Base-by-base conservation (phyloP, 2,797 vertebrate genomes). In the Saguinus oedipus region DNA sequence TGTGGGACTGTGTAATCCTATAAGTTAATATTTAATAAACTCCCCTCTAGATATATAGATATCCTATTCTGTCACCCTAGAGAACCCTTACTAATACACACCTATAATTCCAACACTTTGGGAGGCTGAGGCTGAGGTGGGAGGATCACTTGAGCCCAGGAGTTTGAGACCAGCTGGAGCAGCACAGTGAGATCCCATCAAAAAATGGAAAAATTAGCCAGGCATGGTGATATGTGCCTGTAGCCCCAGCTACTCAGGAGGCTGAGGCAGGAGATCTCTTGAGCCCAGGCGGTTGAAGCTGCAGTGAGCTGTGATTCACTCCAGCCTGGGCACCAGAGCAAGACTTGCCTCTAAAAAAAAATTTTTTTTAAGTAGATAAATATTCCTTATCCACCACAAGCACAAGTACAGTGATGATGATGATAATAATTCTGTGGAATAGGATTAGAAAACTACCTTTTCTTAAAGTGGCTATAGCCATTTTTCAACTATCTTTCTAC, bases 401-500 rank as follows among this genome's bases (percentile, higher is more conserved):
- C 59, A 1, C n/a, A 17, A 1, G 7, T 2, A n/a, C 44, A 13
- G 22, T 9, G 17, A 5, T 1, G 9, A 27, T 30, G 36, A 4
- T 26, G 50, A 27, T 22, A 9, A 30, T 24, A 72, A 46, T 15
- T 10, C 59, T 11, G 9, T 5, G 17, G 30, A 72, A 10, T 8
- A 30, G 15, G 36, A 30, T 42, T 33, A 85, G 42, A 72, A 85
- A 79, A 59, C 4, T 50, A 19, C 61, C 50, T 95, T 79, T 42
- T 53, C 80, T 53, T 19, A 61, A 72, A 61, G 57, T 27, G 36
- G 12, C 30, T n/a, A 59, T 72, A 14, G 59, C 42, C 50, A 72
- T 36, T 84, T 79, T 83, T 44, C 59, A 42, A 33, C 27, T 84
- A 24, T 50, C 55, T 81, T 64, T 44, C 76, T 36, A 20, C 90